Base-by-base conservation (phyloP, 2,888 invertebrate genomes). In the Temnothorax ravouxi region DNA sequence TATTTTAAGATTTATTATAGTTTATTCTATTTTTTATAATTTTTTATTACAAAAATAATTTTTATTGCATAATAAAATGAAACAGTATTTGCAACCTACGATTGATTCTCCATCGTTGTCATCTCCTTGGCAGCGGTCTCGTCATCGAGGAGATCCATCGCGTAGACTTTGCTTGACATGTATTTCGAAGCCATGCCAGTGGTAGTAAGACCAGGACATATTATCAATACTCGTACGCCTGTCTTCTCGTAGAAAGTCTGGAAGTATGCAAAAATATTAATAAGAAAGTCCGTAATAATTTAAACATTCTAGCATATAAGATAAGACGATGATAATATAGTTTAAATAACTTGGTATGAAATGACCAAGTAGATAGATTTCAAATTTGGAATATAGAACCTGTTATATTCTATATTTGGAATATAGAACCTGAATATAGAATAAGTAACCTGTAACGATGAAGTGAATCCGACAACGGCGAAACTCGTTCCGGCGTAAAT, bases 401-500 rank as follows among this genome's bases (percentile, higher is more conserved):
- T 25, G 25, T n/a, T n/a, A n/a, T n/a, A n/a, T n/a, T n/a, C n/a
- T n/a, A n/a, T n/a, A 29, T 9, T 56, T 34, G 13, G 13, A 1
- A n/a, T 5, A 15, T 34, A 21, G n/a, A 25, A 25, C 25, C 25
- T 25, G 25, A n/a, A n/a, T n/a, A n/a, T n/a, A n/a, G n/a, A n/a
- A n/a, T n/a, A n/a, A n/a, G n/a, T n/a, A 88, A 88, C 93, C 85
- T 91, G 90, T 84, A 93, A 85, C 9, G 90, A 84, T 44, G 86
- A 75, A 13, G 88, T 92, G 29, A 94, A 91, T 4, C 93, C 94
- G 18, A 94, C 80, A n/a, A 95, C 92, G 3, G 92, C 95, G 83
- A 91, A 89, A 91, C 96, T 96, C 0, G 96, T 96, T 0, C 96
- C 96, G 25, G 95, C 95, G 89, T 96, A 96, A 34, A 96, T 94